Base-by-base conservation (phyloP, 2,113 vertebrate species). In the Microtus ochrogaster region DNA sequence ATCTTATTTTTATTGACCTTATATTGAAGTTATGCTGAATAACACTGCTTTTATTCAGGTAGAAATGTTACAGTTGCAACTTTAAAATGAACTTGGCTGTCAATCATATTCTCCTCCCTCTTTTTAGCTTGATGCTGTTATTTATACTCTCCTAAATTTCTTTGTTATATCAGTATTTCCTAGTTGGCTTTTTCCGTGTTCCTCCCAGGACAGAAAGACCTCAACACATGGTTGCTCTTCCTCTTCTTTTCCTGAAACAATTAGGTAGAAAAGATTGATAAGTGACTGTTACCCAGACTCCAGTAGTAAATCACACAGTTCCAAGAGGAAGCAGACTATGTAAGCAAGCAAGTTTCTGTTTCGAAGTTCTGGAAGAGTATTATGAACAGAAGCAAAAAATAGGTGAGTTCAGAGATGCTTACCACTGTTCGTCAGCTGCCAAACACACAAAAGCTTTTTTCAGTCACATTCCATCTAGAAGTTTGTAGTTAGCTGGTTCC, bases 191-290 rank as follows among this genome's bases (percentile, higher is more conserved):
- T 41, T 79, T 81, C 70, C 24, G 44, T 73, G 91, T 17, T 82
- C 68, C 84, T 63, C 88, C 65, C 72, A 93, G 96, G 83, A 96
- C 70, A 92, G 85, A 96, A 92, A 77, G 95, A 14, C 61, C 22
- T 93, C 86, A 96, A 49, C 26, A 89, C 21, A 65, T 52, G 92
- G 78, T 92, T 92, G 47, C 81, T 94, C 0, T 88, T 30, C 92
- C 95, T 95, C 74, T 97, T 95, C 85, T 85, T 92, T 94, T 93
- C 49, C 78, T 84, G 61, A 94, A 95, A 94, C 92, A 77, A n/a
- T 58, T 84, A 73, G 95, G 26, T 90, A 94, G 87, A 93, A 92
- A 82, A 89, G 52, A 41, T 61, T 41, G 61, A 79, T 73, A 70
- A 28, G 79, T 58, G 30, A 91, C 78, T 44, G 92, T 39, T 74